phyloP scores from a whole-genome alignment of 2,888 invertebrate species.

The Odiellus spinosus region DNA sequence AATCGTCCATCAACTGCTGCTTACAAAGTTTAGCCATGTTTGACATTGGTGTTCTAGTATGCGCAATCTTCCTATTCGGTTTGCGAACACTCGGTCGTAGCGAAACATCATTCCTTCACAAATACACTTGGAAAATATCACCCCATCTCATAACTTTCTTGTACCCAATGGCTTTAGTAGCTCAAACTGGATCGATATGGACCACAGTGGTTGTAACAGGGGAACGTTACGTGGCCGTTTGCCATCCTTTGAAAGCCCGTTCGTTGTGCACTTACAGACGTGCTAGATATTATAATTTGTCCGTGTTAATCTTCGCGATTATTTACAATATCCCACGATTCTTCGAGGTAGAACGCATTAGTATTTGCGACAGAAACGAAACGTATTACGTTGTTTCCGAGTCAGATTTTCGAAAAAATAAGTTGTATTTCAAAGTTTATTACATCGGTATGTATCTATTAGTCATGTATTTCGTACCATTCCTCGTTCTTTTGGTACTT shows the following conservation, averaged over 20 bases:
- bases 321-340: constrained; percentile 65
- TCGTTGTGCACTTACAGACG: constrained; percentile 78
- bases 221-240: constrained; percentile 75
- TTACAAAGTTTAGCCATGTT: constrained; percentile 54
- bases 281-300: constrained; percentile 66
- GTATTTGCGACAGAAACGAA: neutral
- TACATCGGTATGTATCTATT: constrained; percentile 87
- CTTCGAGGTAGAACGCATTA: constrained; percentile 29
- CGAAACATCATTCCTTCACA: constrained; percentile 23
- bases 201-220: constrained; percentile 50
- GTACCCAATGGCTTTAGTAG: constrained; percentile 64
- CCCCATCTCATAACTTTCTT: constrained; percentile 62
- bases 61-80: constrained; percentile 69
- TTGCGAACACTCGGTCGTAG: constrained; percentile 37
- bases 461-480: constrained; percentile 83
- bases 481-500: constrained; percentile 67
- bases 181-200: constrained; percentile 80
- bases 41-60: constrained; percentile 54
- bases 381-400: constrained; percentile 30
- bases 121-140: constrained; percentile 48
- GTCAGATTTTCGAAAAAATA: constrained; percentile 50
- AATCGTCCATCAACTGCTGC: constrained; percentile 12
- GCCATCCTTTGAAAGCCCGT: constrained; percentile 60
- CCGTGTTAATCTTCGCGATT: constrained; percentile 60
- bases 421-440: constrained; percentile 58